Conservation (phyloP, 37 sponge, comb jelly and placozoan genomes). For the Aphrocallistes beatrix region DNA sequence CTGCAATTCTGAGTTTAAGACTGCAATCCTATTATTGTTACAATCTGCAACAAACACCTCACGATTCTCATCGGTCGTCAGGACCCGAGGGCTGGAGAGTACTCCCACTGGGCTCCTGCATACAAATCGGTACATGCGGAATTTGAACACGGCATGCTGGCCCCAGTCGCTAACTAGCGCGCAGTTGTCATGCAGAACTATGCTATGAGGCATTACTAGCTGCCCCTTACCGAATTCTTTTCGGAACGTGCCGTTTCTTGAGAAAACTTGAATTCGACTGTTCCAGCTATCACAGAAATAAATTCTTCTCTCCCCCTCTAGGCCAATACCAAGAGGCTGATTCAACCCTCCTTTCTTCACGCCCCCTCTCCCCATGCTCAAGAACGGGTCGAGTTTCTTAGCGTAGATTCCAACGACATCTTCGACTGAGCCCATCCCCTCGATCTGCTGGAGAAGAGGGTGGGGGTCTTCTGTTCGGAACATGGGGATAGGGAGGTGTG, state of each 20-base stretch:
- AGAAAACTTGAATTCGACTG: neutral
- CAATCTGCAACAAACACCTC: conserved; percentile 9
- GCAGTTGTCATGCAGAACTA: neutral
- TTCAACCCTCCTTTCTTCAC: conserved; percentile 3
- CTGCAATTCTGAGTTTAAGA: neutral
- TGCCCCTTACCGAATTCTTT: neutral
- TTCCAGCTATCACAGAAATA: neutral
- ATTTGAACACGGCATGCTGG: neutral
- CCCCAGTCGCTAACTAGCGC: neutral
- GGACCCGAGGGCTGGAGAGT: neutral
- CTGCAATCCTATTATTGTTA: conserved; percentile 3
- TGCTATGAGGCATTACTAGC: neutral
- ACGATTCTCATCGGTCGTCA: neutral
- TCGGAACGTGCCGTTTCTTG: neutral
- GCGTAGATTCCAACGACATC: neutral
- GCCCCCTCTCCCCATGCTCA: neutral
- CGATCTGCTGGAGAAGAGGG: neutral
- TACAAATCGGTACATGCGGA: neutral
- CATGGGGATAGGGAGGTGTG: neutral
- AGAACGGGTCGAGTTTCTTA: neutral
- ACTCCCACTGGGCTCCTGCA: neutral
- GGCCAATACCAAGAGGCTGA: neutral
- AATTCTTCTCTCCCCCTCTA: neutral
- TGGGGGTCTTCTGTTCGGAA: neutral
- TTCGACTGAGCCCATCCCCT: neutral